A percentile compares a stretch with the other conserved stretches of the same genome.
These are phyloP conservation scores for Ephydatia muelleri DNA, from an alignment of 37 sponge, comb jelly and placozoan genomes.

Conservation along the genomic window DNA sequence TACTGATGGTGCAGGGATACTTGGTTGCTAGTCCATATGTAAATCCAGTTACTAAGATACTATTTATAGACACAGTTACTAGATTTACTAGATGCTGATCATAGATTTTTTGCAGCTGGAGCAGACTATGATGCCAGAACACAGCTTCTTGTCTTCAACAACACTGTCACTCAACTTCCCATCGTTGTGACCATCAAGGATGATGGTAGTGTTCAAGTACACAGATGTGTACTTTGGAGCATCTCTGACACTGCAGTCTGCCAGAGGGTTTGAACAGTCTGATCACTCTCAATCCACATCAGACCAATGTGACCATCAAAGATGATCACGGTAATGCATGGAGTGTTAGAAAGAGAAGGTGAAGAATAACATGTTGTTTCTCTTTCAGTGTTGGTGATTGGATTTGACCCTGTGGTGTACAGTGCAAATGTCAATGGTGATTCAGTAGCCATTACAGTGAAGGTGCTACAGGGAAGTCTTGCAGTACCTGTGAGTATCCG, in stretches of 20 bases:
- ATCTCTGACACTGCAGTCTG: background rate
- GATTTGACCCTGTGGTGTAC: background rate
- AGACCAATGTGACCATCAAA: background rate
- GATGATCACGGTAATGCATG: background rate
- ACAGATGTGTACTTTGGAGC: background rate
- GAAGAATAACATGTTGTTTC: background rate
- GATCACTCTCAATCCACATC: background rate
- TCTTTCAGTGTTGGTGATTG: background rate
- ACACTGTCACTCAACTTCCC: background rate
- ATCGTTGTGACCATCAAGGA: background rate
- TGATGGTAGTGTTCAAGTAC: background rate
- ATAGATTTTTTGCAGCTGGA: background rate
- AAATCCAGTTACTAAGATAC: too few relatives aligned
- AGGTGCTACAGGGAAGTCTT: background rate
- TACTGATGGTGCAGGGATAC: too few relatives aligned
- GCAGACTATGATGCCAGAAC: background rate
- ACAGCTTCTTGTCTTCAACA: background rate
- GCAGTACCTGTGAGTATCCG: background rate
- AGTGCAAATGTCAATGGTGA: background rate
- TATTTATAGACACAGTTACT: too few relatives aligned
- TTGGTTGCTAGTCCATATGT: too few relatives aligned
- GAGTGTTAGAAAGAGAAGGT: background rate
- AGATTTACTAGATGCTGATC: too few relatives aligned
- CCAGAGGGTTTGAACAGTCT: slow-evolving; percentile 1
- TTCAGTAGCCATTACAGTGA: background rate